Percentiles rank a stretch among this genome's conserved stretches.
Conservation (phyloP, 1,140 invertebrate species). For the Anoplophora glabripennis region DNA sequence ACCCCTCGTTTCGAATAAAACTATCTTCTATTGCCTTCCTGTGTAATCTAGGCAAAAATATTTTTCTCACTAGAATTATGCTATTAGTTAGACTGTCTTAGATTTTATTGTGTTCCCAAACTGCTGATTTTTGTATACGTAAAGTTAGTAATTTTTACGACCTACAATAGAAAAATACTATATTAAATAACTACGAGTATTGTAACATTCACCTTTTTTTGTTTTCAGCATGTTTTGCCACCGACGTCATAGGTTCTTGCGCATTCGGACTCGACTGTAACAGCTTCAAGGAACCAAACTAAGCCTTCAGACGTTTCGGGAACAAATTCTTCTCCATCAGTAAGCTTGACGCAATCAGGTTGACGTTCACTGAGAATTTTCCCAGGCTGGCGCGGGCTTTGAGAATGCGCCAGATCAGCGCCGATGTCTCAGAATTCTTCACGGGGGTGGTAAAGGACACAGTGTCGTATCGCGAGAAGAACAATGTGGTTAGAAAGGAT, state of each 20-base stretch:
- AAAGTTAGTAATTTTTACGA: no score
- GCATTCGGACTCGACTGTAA: conserved; percentile 55
- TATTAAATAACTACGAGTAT: no score
- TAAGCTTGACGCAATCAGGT: not conserved
- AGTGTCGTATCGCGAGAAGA: conserved; percentile 49
- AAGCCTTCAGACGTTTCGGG: conserved; percentile 49
- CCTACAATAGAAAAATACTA: no score
- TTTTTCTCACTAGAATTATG: no score
- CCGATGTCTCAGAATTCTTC: conserved; percentile 49
- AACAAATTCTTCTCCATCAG: conserved; percentile 18
- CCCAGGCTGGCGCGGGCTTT: conserved; percentile 8
- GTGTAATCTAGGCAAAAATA: no score
- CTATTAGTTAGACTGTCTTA: no score
- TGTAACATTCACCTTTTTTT: no score
- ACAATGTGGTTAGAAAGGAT: conserved; percentile 50
- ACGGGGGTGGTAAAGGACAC: conserved; percentile 47
- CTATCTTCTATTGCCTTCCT: no score
- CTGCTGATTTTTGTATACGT: no score
- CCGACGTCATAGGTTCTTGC: conserved; percentile 61
- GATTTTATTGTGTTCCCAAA: no score
- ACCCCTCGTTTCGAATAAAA: no score
- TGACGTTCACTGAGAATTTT: conserved; percentile 1
- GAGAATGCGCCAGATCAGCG: conserved; percentile 15
- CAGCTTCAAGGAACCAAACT: conserved; percentile 47
- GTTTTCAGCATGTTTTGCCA: conserved; percentile 56